Evolutionary conservation across 1,140 invertebrate genomes (phyloP), one percentile per base, ranked within the genome.

Genomic region (Sweltsa coloradensis): DNA sequence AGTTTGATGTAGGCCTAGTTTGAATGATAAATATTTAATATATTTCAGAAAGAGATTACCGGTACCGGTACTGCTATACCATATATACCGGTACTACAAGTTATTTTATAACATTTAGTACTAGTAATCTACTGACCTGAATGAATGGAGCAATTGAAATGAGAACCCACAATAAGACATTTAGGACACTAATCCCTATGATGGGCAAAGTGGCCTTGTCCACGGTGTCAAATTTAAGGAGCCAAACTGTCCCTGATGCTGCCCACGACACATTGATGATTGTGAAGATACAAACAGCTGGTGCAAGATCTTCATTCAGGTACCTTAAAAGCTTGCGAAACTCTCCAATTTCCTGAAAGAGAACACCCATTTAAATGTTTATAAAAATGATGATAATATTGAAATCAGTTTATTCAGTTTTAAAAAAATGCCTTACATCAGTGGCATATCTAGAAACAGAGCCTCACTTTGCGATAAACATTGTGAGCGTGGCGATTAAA

Each of bases 281-380:
- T 9, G 81, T 80, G 47, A 85, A 81, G 49, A 86, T 69, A 55
- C 81, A 83, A 0, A 85, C 76, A 2, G 79, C 74, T 1, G 81
- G 76, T 1, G 80, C 77, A 27, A 84, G 64, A 56, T 83, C 75
- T 44, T 81, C 71, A 59, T 87, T 87, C 6, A 86, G 68, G 51
- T 84, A 83, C 50, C 76, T 76, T 18, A 87, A 57, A 14, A 86
- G 60, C 57, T 85, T 85, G 45, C 73, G 77, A 52, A 86, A 84
- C 56, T 85, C 82, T 5, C 75, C 69, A 36, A 87, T 76, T 66
- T 84, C 79, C 78, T 81, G 51, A 3, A 65, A 63, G 40, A 36
- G 34, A 56, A 22, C 23, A 25, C 14, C 13, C 16, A 16, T 26
- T 19, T 45, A 45, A 11, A 34, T 34, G 36, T 36, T 34, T 43